phyloP scores from a whole-genome alignment of 2,797 vertebrate species.

The Moxostoma hubbsi region DNA sequence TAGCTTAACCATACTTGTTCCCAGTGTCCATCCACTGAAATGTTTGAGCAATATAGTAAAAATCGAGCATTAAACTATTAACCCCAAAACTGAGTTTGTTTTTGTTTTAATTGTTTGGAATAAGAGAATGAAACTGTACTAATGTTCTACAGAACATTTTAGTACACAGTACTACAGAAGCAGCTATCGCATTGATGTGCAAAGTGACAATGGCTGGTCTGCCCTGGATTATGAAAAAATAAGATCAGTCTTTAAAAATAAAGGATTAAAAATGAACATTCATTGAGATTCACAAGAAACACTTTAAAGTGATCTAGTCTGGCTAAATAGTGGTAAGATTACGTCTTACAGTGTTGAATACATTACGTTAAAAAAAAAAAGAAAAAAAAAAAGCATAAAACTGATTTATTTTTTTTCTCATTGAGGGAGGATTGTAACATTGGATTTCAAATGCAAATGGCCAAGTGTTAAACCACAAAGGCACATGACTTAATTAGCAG shows the following conservation, averaged over 20 bases:
- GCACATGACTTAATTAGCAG: slow-evolving; percentile 71
- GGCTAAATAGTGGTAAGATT: slow-evolving; percentile 63
- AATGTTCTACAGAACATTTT: background rate
- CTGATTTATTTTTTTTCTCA: slow-evolving; percentile 11
- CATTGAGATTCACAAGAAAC: slow-evolving; percentile 44
- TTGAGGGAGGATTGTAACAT: slow-evolving; percentile 32
- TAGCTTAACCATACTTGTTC: background rate
- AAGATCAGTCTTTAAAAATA: slow-evolving; percentile 46
- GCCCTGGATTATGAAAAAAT: slow-evolving; percentile 25
- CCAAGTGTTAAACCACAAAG: slow-evolving; percentile 62
- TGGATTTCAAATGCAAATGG: slow-evolving; percentile 31
- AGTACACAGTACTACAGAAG: slow-evolving; percentile 29
- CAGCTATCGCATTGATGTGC: slow-evolving; percentile 17
- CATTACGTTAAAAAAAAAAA: slow-evolving; percentile 43
- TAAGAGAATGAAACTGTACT: background rate
- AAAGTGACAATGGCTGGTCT: slow-evolving; percentile 36
- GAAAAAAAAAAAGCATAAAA: slow-evolving; percentile 56
- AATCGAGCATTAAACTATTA: slow-evolving; percentile 22
- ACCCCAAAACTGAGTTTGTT: background rate
- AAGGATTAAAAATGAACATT: slow-evolving; percentile 49
- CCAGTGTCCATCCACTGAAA: background rate
- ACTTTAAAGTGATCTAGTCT: slow-evolving; percentile 55
- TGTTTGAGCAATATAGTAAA: background rate
- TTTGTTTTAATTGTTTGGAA: slow-evolving; percentile 9
- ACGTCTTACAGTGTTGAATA: slow-evolving; percentile 60